Conservation (phyloP, 2,797 vertebrate species). For the Sternarchorhynchus goeldii region DNA sequence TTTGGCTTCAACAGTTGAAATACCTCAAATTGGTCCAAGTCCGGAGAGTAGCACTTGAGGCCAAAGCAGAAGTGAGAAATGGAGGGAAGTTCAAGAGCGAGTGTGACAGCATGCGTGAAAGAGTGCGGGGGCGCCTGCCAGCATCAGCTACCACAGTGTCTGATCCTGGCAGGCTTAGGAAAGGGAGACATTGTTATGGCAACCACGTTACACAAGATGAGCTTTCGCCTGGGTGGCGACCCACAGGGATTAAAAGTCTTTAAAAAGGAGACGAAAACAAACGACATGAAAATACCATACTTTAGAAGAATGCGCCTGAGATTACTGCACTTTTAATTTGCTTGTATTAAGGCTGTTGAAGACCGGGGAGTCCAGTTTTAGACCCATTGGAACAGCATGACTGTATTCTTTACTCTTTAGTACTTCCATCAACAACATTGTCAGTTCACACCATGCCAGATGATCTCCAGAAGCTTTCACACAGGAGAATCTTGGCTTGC, state of each 20-base stretch:
- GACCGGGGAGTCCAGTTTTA: not conserved
- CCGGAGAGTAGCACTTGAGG: not conserved
- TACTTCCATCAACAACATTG: too few relatives aligned
- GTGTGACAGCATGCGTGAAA: constrained; percentile 6
- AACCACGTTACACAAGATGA: constrained; percentile 30
- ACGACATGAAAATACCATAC: constrained; percentile 1
- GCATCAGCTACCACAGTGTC: constrained; percentile 12
- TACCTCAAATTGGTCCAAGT: constrained; percentile 17
- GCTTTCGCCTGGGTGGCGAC: constrained; percentile 4
- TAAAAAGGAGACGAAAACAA: constrained; percentile 19
- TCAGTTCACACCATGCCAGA: too few relatives aligned
- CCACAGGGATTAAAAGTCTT: constrained; percentile 14
- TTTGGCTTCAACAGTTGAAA: constrained; percentile 22
- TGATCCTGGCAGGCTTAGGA: constrained; percentile 15
- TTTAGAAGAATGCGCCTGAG: not conserved
- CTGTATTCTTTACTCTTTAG: too few relatives aligned
- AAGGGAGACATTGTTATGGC: constrained; percentile 42
- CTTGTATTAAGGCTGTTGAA: not conserved
- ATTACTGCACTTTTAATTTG: not conserved
- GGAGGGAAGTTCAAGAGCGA: constrained; percentile 4
- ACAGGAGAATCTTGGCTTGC: too few relatives aligned
- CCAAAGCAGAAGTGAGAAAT: constrained; percentile 33
- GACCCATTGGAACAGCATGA: too few relatives aligned
- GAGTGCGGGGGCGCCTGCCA: constrained; percentile 28
- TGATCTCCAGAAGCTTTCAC: too few relatives aligned